Evolutionary conservation across 2,113 vertebrate species (phyloP).

Genomic region (Sorex fumeus): DNA sequence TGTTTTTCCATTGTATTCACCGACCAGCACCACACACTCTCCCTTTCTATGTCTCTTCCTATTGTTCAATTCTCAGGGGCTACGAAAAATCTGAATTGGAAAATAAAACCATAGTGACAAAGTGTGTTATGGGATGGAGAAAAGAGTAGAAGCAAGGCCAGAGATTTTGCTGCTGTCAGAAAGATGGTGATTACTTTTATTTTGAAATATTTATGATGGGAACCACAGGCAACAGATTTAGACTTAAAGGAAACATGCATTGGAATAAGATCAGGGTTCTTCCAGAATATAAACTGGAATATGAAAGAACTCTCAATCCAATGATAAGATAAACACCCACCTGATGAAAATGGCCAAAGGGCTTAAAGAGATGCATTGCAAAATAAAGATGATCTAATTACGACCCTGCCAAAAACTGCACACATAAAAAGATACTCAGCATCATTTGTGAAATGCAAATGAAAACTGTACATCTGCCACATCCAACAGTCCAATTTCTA

Average conservation of each 20-base stretch:
- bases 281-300: not conserved
- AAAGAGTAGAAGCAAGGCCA: constrained; percentile 21
- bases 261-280: constrained; percentile 9
- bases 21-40: not conserved
- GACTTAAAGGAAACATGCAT: constrained; percentile 13
- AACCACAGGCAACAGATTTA: constrained; percentile 49
- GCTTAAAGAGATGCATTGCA: not conserved
- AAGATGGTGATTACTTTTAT: constrained; percentile 54
- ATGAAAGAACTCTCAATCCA: constrained; percentile 16
- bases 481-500: not conserved
- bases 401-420: too few relatives aligned
- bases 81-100: not conserved
- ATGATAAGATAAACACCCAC: not conserved
- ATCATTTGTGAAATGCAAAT: not conserved
- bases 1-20: not conserved
- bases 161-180: constrained; percentile 10
- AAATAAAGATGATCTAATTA: not conserved
- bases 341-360: not conserved
- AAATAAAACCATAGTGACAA: constrained; percentile 47
- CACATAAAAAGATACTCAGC: not conserved
- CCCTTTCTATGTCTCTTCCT: not conserved
- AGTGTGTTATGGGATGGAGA: constrained; percentile 4
- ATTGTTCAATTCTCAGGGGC: constrained; percentile 10
- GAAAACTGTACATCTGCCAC: not conserved
- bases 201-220: constrained; percentile 52